Base-by-base conservation (phyloP, 1,140 invertebrate genomes). In the Ladona fulva region DNA sequence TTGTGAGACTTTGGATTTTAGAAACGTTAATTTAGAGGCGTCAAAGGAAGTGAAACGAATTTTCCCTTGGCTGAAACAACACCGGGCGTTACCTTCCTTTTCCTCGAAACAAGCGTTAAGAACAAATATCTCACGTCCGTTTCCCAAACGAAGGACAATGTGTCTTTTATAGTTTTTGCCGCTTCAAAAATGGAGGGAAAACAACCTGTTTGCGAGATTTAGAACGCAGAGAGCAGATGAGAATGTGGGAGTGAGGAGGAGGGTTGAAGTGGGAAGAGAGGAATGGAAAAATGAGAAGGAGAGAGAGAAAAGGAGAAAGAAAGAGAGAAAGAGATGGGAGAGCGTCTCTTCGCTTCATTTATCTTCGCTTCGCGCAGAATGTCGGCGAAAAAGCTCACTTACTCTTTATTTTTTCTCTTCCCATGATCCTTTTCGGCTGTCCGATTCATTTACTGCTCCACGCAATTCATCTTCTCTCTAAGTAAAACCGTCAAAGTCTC, bases 271-370 rank as follows among this genome's bases (percentile, higher is more conserved):
- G 16, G 7, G 42, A 42, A 24, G 12, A 12, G 19, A 24, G 42
- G 8, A 22, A 24, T 10, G 19, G 19, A 19, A 52, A 19, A 52
- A 19, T 11, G 44, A 77, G 42, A 77, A 73, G 37, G 73, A 25
- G 73, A 74, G 77, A 73, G 59, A 79, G 73, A 19, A 42, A 76
- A 25, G 44, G 29, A 79, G 78, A 80, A 76, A 24, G 74, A 52
- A 75, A 42, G 44, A 66, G 42, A 37, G 42, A n/a, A 76, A 78
- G 42, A 78, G 77, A 80, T 78, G 14, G 24, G 14, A 76, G 52
- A 22, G 52, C 14, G 14, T 11, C 44, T 52, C 44, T 66, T 22
- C 16, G 3, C n/a, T 66, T 66, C 52, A 66, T 66, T 66, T 66
- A 66, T 22, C 52, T 66, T 66, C 52, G 14, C 52, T 66, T 66